Evolutionary conservation across 53 echinoderm and acorn worm genomes (phyloP).

Genomic region (Crossaster papposus): DNA sequence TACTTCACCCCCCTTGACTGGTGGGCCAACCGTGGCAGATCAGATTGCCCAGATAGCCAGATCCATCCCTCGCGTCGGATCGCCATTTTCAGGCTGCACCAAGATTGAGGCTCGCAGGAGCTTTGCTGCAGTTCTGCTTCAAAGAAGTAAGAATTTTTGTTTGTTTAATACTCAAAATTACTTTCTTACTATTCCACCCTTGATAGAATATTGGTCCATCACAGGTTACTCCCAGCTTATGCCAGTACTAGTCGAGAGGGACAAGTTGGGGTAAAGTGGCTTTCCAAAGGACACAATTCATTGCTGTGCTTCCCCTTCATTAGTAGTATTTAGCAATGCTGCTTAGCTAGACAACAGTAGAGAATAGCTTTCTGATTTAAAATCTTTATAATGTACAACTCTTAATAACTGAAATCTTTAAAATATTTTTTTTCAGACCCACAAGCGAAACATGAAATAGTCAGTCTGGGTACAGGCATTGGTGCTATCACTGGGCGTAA

Average conservation of each 20-base stretch:
- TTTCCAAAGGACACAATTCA: too few relatives aligned
- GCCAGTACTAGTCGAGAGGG: too few relatives aligned
- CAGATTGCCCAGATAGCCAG: slow-evolving; percentile 60
- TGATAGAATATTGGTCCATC: too few relatives aligned
- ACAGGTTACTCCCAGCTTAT: too few relatives aligned
- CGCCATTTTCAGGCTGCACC: slow-evolving; percentile 82
- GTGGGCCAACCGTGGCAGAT: slow-evolving; percentile 65
- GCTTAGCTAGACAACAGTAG: too few relatives aligned
- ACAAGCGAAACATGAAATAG: slow-evolving; percentile 63
- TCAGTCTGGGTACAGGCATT: slow-evolving; percentile 84
- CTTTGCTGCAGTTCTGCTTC: slow-evolving; percentile 80
- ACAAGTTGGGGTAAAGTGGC: too few relatives aligned
- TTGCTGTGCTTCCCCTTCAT: not conserved
- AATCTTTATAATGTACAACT: not conserved
- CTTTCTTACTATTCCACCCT: too few relatives aligned
- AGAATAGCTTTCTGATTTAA: not conserved
- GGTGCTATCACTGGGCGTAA: slow-evolving; percentile 66
- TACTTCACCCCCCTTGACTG: not conserved
- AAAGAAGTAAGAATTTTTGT: slow-evolving; percentile 39
- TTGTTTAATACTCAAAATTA: too few relatives aligned
- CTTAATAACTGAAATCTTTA: not conserved
- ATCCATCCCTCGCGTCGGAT: slow-evolving; percentile 68
- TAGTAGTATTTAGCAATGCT: not conserved
- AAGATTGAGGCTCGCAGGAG: slow-evolving; percentile 58
- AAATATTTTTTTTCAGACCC: slow-evolving; percentile 24